Evolutionary conservation across 2,888 invertebrate species (phyloP).

Genomic region (Meta bourneti): DNA sequence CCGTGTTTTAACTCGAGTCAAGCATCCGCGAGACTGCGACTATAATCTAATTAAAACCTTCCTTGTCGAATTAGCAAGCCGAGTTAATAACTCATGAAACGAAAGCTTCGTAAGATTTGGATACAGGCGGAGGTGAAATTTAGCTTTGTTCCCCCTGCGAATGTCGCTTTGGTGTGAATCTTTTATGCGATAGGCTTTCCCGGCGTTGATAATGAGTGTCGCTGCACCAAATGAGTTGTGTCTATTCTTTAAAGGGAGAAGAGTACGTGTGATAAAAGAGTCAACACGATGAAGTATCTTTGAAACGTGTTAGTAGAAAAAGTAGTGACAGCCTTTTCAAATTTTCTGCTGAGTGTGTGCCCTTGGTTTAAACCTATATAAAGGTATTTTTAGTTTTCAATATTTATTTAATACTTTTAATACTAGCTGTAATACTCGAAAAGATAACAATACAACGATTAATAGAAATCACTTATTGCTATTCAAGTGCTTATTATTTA

Average conservation of each 20-base stretch:
- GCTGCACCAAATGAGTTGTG: neutral
- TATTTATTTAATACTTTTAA: no score
- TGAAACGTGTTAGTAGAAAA: no score
- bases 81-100: conserved; percentile 56
- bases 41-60: conserved; percentile 62
- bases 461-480: no score
- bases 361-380: no score
- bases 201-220: neutral
- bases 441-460: no score
- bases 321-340: no score
- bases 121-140: neutral
- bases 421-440: no score
- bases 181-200: neutral
- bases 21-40: neutral
- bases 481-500: no score
- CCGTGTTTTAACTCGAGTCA: conserved; percentile 18
- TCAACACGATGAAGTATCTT: no score
- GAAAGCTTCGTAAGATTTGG: neutral
- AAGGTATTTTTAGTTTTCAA: no score
- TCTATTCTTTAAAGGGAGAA: neutral
- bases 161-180: neutral
- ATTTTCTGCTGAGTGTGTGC: no score
- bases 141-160: neutral
- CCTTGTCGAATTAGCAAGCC: conserved; percentile 37
- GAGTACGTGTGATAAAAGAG: no score